Evolutionary conservation across 2,888 invertebrate species (phyloP).

Genomic region (Margaritifera margaritifera): DNA sequence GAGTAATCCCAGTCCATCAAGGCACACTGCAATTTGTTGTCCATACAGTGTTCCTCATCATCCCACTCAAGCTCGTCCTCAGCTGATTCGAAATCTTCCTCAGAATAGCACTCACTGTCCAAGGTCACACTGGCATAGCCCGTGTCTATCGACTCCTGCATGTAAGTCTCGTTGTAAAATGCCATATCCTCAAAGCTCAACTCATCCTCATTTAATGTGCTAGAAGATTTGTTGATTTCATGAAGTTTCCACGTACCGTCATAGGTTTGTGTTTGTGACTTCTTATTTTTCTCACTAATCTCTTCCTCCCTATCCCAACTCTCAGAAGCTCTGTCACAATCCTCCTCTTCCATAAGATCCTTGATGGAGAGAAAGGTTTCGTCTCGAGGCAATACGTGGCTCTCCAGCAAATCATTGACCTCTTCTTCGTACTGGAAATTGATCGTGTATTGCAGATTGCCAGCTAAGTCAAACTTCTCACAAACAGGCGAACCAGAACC

Average conservation of each 20-base stretch:
- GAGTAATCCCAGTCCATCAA: slow-evolving; percentile 1
- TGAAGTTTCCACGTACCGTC: too few relatives aligned
- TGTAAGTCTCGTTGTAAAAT: slow-evolving; percentile 30
- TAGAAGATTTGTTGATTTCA: too few relatives aligned
- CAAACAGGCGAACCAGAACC: slow-evolving; percentile 20
- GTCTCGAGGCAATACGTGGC: slow-evolving; percentile 27
- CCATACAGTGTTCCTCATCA: slow-evolving; percentile 18
- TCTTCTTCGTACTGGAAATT: slow-evolving; percentile 54
- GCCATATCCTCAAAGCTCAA: slow-evolving; percentile 9
- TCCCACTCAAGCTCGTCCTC: slow-evolving; percentile 33
- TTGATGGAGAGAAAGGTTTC: slow-evolving; percentile 42
- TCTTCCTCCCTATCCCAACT: too few relatives aligned
- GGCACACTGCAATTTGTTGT: background rate
- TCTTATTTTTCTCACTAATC: too few relatives aligned
- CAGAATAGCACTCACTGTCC: slow-evolving; percentile 42
- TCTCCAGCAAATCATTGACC: slow-evolving; percentile 49
- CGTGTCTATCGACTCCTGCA: slow-evolving; percentile 63
- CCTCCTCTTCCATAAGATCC: slow-evolving; percentile 39
- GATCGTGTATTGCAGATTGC: slow-evolving; percentile 40
- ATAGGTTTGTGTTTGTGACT: too few relatives aligned
- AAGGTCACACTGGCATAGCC: slow-evolving; percentile 59
- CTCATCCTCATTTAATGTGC: too few relatives aligned
- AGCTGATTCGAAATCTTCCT: slow-evolving; percentile 9
- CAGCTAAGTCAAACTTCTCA: slow-evolving; percentile 20
- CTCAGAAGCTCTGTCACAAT: slow-evolving; percentile 9